Percentiles rank a stretch among this genome's conserved stretches.
phyloP scores from a whole-genome alignment of 2,113 vertebrate species.

The Scopus umbretta region DNA sequence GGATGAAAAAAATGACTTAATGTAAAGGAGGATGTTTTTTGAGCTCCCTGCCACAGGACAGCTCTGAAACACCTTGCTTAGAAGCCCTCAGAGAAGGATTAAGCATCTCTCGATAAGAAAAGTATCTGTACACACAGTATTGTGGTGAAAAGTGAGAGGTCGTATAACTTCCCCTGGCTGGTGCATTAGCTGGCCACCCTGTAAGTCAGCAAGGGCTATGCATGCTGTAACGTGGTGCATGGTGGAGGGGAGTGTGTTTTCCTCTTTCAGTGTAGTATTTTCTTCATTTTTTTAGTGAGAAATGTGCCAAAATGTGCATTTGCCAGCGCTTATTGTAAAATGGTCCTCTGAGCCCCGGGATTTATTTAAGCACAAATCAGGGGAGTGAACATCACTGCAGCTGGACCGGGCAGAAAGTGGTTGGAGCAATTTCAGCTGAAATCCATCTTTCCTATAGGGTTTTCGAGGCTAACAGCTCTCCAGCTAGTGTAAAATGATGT shows the following conservation, averaged over 20 bases:
- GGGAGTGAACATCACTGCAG: background rate
- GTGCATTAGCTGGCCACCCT: background rate
- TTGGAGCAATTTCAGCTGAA: background rate
- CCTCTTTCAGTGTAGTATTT: background rate
- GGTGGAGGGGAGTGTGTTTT: background rate
- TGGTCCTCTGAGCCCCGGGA: background rate
- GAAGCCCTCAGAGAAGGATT: background rate
- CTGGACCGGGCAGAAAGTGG: background rate
- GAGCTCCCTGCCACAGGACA: background rate
- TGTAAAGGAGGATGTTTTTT: background rate
- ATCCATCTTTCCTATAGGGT: background rate
- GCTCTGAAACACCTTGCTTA: background rate
- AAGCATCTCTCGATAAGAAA: background rate
- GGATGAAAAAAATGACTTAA: background rate
- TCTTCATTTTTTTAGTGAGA: background rate
- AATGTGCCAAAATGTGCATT: background rate
- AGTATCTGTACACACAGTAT: accelerated
- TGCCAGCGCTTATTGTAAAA: background rate
- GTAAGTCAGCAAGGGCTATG: background rate
- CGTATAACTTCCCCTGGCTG: background rate
- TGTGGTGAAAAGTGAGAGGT: background rate
- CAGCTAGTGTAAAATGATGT: background rate
- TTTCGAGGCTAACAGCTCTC: background rate
- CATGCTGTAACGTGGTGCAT: accelerated
- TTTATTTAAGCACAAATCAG: background rate